Evolutionary conservation across 2,113 vertebrate genomes (phyloP).

Genomic region (Colossoma macropomum): DNA sequence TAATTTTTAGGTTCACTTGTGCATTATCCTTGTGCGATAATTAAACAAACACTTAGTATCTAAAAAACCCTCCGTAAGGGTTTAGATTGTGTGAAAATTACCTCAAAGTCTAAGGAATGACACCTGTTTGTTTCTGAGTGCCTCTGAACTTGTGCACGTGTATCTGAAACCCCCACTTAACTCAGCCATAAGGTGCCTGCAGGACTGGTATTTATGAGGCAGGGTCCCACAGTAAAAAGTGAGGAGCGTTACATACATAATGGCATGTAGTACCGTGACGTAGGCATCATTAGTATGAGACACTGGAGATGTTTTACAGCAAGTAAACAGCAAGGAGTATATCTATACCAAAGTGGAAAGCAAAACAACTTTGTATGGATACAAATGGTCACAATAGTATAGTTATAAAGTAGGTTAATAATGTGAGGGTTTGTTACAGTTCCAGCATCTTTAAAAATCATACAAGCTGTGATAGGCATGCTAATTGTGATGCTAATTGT

Average conservation of each 20-base stretch:
- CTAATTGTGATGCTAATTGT: too few species aligned
- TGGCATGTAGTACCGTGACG: slow-evolving; percentile 8
- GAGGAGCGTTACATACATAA: background rate
- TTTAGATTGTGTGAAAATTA: too few species aligned
- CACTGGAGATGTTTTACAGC: background rate
- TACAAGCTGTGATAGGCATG: slow-evolving; percentile 3
- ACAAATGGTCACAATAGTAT: background rate
- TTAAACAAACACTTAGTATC: too few species aligned
- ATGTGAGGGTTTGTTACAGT: background rate
- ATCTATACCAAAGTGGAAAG: background rate
- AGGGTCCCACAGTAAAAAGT: background rate
- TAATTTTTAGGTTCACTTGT: too few species aligned
- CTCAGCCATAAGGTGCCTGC: too few species aligned
- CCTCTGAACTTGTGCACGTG: too few species aligned
- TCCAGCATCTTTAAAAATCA: background rate
- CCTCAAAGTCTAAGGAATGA: too few species aligned
- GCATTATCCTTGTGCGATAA: too few species aligned
- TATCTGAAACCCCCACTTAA: too few species aligned
- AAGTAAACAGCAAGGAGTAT: background rate
- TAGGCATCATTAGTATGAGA: background rate
- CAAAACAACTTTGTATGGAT: background rate
- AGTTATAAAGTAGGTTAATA: background rate
- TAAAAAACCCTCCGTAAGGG: too few species aligned
- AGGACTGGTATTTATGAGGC: slow-evolving; percentile 26
- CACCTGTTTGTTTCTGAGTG: too few species aligned